phyloP scores from a whole-genome alignment of 1,140 invertebrate genomes.

The Dinothrombium tinctorium region DNA sequence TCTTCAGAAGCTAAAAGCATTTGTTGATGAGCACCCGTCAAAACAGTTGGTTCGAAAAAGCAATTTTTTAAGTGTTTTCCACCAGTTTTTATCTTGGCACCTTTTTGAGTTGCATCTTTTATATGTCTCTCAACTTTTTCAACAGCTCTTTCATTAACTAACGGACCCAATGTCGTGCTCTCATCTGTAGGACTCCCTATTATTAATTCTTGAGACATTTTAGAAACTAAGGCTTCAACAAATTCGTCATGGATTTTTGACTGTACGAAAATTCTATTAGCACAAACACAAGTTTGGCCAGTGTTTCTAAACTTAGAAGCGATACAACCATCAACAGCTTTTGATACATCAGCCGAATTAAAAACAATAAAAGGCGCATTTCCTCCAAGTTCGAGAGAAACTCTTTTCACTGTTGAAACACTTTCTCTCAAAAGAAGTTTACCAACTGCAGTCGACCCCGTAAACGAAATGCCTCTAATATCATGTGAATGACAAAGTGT shows the following conservation, averaged over 20 bases:
- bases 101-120: constrained; percentile 31
- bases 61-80: constrained; percentile 43
- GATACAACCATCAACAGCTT: constrained; percentile 64
- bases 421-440: constrained; percentile 60
- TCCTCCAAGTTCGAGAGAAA: constrained; percentile 81
- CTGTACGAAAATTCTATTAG: constrained; percentile 82
- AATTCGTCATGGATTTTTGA: constrained; percentile 59
- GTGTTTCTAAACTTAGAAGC: constrained; percentile 81
- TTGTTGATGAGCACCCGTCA: constrained; percentile 47
- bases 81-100: constrained; percentile 57
- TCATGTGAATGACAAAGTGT: constrained; percentile 56
- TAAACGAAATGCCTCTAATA: constrained; percentile 81
- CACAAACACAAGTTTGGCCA: constrained; percentile 88
- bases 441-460: constrained; percentile 64
- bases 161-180: constrained; percentile 56
- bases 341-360: constrained; percentile 65
- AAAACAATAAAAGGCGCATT: constrained; percentile 98
- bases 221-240: constrained; percentile 39
- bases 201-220: constrained; percentile 41
- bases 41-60: constrained; percentile 75
- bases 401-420: constrained; percentile 59
- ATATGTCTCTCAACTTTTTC: constrained; percentile 31
- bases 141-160: constrained; percentile 69
- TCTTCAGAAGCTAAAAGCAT: constrained; percentile 71
- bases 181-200: constrained; percentile 52